Evolutionary conservation across 2,113 vertebrate genomes (phyloP).

Genomic region (Corvus cornix): DNA sequence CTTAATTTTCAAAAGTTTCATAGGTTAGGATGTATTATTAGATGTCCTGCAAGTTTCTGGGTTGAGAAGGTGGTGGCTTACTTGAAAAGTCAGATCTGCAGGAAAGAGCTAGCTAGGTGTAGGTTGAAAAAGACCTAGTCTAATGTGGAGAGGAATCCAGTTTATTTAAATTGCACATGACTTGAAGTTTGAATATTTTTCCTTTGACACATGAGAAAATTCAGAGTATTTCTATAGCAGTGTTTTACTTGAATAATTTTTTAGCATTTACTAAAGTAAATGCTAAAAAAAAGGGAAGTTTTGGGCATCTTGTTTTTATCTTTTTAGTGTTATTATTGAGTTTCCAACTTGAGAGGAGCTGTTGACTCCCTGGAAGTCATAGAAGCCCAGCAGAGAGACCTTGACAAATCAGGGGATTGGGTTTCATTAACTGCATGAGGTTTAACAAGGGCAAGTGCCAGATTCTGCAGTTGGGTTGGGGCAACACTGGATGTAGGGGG

Average conservation of each 20-base stretch:
- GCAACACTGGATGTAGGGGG: too few relatives aligned
- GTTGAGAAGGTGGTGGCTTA: background rate
- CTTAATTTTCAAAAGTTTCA: background rate
- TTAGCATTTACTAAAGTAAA: background rate
- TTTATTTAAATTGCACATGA: background rate
- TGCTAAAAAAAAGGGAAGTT: background rate
- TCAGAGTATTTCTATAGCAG: background rate
- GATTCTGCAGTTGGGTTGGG: background rate
- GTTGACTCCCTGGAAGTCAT: background rate
- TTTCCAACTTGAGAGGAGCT: background rate
- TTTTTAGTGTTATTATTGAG: background rate
- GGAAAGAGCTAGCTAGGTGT: background rate
- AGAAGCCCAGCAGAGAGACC: background rate
- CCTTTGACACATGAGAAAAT: background rate
- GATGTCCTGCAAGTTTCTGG: background rate
- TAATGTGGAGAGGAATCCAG: background rate
- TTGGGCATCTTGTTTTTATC: background rate
- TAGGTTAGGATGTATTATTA: background rate
- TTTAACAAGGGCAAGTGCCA: background rate
- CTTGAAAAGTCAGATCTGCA: background rate
- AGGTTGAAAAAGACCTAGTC: background rate
- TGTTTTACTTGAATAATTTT: background rate
- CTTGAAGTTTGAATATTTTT: background rate
- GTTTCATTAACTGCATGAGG: accelerated
- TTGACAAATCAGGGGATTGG: background rate